A percentile compares a stretch with the other conserved stretches of the same genome.
Evolutionary conservation across 2,888 invertebrate species (phyloP).

Genomic region (Tuta absoluta): DNA sequence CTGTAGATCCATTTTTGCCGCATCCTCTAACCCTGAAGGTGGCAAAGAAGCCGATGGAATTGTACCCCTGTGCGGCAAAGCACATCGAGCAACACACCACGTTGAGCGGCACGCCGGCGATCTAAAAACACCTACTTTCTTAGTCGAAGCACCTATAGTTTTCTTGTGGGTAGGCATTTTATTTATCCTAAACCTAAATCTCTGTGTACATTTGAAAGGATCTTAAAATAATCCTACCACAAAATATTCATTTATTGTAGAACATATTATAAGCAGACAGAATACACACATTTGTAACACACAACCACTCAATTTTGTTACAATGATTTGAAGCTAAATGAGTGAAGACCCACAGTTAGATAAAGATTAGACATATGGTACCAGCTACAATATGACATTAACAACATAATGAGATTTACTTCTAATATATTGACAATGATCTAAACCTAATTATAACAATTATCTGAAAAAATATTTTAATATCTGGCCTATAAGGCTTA

Average conservation of each 20-base stretch:
- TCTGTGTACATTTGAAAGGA: background rate
- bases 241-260: background rate
- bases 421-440: constrained; percentile 33
- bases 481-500: background rate
- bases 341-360: constrained; percentile 72
- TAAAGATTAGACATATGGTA: constrained; percentile 45
- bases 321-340: constrained; percentile 48
- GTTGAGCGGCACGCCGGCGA: constrained; percentile 66
- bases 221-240: background rate
- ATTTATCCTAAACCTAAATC: background rate
- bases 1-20: constrained; percentile 98
- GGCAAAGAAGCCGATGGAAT: constrained; percentile 85
- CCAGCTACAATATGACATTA: constrained; percentile 43
- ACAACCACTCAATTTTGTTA: constrained; percentile 9
- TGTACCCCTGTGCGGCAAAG: constrained; percentile 83
- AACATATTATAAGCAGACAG: background rate
- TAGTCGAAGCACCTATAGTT: background rate
- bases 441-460: constrained; percentile 8
- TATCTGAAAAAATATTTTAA: background rate
- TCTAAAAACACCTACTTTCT: constrained; percentile 49
- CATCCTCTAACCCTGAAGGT: constrained; percentile 91
- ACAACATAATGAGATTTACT: constrained; percentile 33
- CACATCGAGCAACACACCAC: constrained; percentile 74
- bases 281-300: background rate
- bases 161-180: background rate